Evolutionary conservation across 2,797 vertebrate genomes (phyloP).

Genomic region (Catamblyrhynchus diadema): DNA sequence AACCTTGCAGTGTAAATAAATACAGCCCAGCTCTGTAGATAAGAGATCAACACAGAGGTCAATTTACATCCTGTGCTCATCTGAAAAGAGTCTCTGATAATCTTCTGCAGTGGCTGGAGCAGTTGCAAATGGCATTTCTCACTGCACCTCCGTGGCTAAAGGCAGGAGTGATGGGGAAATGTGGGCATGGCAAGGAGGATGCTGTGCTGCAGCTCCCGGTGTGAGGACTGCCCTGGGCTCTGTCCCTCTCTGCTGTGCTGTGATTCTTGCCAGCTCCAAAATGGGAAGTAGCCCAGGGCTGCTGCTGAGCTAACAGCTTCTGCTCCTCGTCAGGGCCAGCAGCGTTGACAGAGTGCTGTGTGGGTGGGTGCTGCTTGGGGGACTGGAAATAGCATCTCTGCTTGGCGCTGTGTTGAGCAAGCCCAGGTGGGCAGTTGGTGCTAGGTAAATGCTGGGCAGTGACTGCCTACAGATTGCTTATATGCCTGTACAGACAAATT

Average conservation of each 20-base stretch:
- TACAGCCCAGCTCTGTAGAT: neutral
- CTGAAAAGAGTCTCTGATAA: neutral
- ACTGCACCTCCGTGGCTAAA: neutral
- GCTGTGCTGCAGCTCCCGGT: neutral
- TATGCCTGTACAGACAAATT: neutral
- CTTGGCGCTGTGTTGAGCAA: neutral
- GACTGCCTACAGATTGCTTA: neutral
- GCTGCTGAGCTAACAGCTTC: neutral
- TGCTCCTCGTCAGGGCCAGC: neutral
- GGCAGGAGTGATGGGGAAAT: rapidly evolving
- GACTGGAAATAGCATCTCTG: neutral
- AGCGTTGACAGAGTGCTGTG: neutral
- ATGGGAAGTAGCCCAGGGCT: neutral
- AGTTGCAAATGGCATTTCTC: neutral
- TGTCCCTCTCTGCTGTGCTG: neutral
- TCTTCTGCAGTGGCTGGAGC: neutral
- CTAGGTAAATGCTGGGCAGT: neutral
- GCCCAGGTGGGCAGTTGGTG: neutral
- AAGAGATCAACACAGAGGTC: neutral
- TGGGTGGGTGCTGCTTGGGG: neutral
- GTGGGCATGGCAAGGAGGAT: neutral
- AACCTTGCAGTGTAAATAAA: neutral
- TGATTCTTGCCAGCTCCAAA: rapidly evolving
- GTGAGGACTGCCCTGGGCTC: neutral
- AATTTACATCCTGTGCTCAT: neutral